Base-by-base conservation (phyloP, 2,888 invertebrate species). In the Arge pagana region DNA sequence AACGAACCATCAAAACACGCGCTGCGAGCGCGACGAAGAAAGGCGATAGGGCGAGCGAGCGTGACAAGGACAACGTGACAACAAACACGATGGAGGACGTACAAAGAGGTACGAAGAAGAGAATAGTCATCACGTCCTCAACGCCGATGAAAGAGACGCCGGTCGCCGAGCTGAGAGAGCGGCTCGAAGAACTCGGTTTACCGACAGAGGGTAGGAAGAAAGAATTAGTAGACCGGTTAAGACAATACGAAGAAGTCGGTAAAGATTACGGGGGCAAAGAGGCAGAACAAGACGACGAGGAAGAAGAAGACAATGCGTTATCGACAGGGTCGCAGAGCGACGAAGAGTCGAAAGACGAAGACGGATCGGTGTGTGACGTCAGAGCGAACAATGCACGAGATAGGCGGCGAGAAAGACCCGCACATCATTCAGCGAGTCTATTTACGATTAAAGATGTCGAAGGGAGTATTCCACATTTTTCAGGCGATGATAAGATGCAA, bases 401-500 rank as follows among this genome's bases (percentile, higher is more conserved):
- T 4, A 18, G 31, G 24, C 33, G 11, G 11, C 2, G 19, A 6
- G 8, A n/a, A 3, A 13, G 21, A 15, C 10, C 3, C 13, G 4
- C 26, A 15, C 8, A 23, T 21, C 11, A 16, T 7, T 6, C 21
- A 3, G 18, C 49, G 30, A 49, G 23, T 10, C 3, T 16, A 30
- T 33, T 42, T 15, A 33, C 19, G 8, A 50, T 50, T 4, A 50
- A 33, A 21, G 50, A 50, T 13, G 26, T 42, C 24, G 41, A 33
- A 26, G 50, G 41, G 40, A 42, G 33, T 33, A 42, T 42, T n/a
- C 18, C 42, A 3, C 31, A 30, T 5, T 50, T 50, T n/a, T 18
- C 35, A n/a, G 35, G 42, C 5, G 50, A 50, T n/a, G 50, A 50
- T 23, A 42, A 42, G 19, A 5, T 42, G 11, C 21, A n/a, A 41